Conservation (phyloP, 2,113 vertebrate genomes). For the Nannobrachium achirus region DNA sequence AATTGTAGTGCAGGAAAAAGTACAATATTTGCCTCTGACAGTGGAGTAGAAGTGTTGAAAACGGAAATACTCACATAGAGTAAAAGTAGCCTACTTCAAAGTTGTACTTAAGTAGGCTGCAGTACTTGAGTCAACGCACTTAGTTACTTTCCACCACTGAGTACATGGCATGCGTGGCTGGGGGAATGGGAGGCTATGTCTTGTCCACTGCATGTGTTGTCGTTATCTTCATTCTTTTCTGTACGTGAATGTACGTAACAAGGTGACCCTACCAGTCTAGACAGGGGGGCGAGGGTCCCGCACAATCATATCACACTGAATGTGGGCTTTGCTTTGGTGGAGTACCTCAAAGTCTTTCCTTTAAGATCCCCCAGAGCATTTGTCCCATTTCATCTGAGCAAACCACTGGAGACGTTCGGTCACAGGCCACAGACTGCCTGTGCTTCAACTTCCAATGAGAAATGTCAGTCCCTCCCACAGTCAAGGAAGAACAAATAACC, state of each 20-base stretch:
- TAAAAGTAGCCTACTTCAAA: too few species aligned
- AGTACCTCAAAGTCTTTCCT: slow-evolving; percentile 49
- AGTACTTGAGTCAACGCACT: too few species aligned
- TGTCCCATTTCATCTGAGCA: slow-evolving; percentile 66
- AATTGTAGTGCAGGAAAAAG: too few species aligned
- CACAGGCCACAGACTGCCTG: slow-evolving; percentile 53
- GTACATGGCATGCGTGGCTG: neutral
- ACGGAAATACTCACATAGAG: too few species aligned
- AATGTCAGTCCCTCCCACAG: slow-evolving; percentile 60
- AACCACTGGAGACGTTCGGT: slow-evolving; percentile 60
- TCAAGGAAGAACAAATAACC: slow-evolving; percentile 67
- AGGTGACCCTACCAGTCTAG: slow-evolving; percentile 41
- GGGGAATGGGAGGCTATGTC: slow-evolving; percentile 15
- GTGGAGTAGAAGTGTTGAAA: too few species aligned
- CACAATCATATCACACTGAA: slow-evolving; percentile 35
- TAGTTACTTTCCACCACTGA: too few species aligned
- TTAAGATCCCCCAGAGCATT: slow-evolving; percentile 36
- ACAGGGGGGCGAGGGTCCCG: slow-evolving; percentile 6
- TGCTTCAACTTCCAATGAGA: slow-evolving; percentile 63
- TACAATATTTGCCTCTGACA: too few species aligned
- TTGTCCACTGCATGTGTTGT: slow-evolving; percentile 22
- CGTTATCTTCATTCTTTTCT: slow-evolving; percentile 30
- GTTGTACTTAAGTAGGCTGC: too few species aligned
- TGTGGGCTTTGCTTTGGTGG: neutral
- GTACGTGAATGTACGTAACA: slow-evolving; percentile 52